A percentile compares a stretch with the other conserved stretches of the same genome.
These are phyloP conservation scores for Ips typographus DNA, from an alignment of 1,140 invertebrate genomes.

Conservation along the genomic window DNA sequence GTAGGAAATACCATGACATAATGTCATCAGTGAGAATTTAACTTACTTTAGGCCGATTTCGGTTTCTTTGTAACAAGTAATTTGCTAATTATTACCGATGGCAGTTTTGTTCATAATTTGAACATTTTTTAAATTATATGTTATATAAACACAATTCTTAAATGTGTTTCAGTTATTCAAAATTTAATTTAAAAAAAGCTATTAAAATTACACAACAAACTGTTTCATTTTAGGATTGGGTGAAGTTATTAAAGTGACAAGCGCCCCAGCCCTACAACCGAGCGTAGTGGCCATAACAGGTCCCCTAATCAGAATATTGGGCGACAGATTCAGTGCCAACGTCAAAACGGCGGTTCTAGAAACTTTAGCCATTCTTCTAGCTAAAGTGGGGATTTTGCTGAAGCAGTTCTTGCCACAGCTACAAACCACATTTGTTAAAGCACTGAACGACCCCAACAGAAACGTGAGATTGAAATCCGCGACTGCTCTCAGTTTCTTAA, in stretches of 20 bases:
- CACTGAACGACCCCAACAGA: slow-evolving; percentile 85
- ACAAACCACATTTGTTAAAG: slow-evolving; percentile 96
- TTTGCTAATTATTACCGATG: too few species aligned
- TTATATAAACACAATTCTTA: too few species aligned
- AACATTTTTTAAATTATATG: too few species aligned
- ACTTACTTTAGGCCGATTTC: too few species aligned
- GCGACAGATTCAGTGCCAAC: slow-evolving; percentile 89
- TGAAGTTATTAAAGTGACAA: slow-evolving; percentile 88
- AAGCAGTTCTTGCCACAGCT: slow-evolving; percentile 98
- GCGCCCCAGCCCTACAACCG: slow-evolving; percentile 82
- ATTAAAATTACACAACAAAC: neutral
- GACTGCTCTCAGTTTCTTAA: slow-evolving; percentile 82
- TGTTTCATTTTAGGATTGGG: slow-evolving; percentile 66
- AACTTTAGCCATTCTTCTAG: slow-evolving; percentile 87
- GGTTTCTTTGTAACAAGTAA: too few species aligned
- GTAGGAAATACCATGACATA: neutral
- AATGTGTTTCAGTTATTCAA: neutral
- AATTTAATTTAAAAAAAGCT: slow-evolving; percentile 4
- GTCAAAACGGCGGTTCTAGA: slow-evolving; percentile 96
- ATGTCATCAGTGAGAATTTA: too few species aligned
- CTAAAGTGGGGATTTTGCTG: slow-evolving; percentile 88
- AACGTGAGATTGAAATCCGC: slow-evolving; percentile 88
- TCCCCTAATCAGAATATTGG: slow-evolving; percentile 94
- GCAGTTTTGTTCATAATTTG: too few species aligned
- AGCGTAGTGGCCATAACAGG: slow-evolving; percentile 97